Evolutionary conservation across 1,140 invertebrate genomes (phyloP), one percentile per base, ranked within the genome.

Genomic region (Bombus breviceps): DNA sequence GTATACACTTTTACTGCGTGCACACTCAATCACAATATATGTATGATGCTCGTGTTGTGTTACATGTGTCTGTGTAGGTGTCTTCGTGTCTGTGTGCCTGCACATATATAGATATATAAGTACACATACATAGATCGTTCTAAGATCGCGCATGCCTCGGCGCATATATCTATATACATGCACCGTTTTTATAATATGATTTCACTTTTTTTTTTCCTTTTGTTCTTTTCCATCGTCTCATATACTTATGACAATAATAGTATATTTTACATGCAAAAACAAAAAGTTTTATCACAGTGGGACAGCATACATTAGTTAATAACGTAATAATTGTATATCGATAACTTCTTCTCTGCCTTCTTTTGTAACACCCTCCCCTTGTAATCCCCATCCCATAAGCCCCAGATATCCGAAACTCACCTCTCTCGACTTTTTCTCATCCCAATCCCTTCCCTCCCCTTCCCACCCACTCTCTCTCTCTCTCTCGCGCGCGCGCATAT

Each of bases 261-360:
- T 94, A 94, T 94, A 94, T 91, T 94, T 93, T 95, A 94, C 94
- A 94, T 95, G 94, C 94, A 94, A 93, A 93, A 95, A 94, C 91
- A 94, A 94, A 95, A 95, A 90, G 94, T 94, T 88, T 90, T 95
- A 95, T 95, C 94, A 95, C 94, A 95, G 94, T 95, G 93, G 93
- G 93, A 94, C 93, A 95, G 94, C 94, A 93, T 94, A 94, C 92
- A 93, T 73, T 94, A 93, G 89, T 94, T 94, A 94, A 93, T 94
- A 93, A 92, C 93, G 91, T 92, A 92, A 93, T 93, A 93, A 94
- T 94, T 22, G 47, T 62, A 89, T 92, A 90, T 93, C 86, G 86
- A 92, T 83, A 92, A 89, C 85, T 86, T 85, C 80, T 86, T 53
- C 84, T 73, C 88, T 81, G 57, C 62, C 72, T 69, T 80, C 34